Evolutionary conservation across 2,797 vertebrate species (phyloP).

Genomic region (Loriculus beryllinus): DNA sequence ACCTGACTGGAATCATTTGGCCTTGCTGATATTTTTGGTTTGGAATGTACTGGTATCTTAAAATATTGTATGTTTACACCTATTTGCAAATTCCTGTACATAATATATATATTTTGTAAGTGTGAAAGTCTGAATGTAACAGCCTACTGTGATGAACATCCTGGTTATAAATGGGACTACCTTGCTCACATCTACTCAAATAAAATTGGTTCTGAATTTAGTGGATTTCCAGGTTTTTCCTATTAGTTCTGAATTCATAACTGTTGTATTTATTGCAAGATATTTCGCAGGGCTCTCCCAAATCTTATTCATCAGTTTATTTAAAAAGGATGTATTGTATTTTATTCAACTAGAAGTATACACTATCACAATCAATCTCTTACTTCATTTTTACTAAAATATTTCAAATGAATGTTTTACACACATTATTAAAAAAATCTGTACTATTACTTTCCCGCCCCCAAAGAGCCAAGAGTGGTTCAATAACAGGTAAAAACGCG

Average conservation of each 20-base stretch:
- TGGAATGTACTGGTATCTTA: slow-evolving; percentile 71
- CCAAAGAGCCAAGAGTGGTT: slow-evolving; percentile 72
- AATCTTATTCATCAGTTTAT: slow-evolving; percentile 41
- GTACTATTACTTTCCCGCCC: slow-evolving; percentile 64
- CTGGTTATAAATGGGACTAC: slow-evolving; percentile 68
- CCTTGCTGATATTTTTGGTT: slow-evolving; percentile 69
- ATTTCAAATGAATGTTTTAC: slow-evolving; percentile 79
- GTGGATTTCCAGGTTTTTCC: neutral
- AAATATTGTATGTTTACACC: slow-evolving; percentile 76
- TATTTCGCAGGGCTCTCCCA: neutral
- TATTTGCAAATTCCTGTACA: slow-evolving; percentile 74
- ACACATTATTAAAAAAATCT: slow-evolving; percentile 82
- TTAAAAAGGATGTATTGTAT: slow-evolving; percentile 79
- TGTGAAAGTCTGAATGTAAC: slow-evolving; percentile 76
- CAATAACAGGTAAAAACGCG: slow-evolving; percentile 77
- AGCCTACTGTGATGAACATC: slow-evolving; percentile 76
- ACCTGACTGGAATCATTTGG: slow-evolving; percentile 55
- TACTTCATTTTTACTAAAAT: slow-evolving; percentile 82
- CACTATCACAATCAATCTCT: slow-evolving; percentile 76
- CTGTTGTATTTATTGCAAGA: neutral
- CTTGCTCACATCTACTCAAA: slow-evolving; percentile 67
- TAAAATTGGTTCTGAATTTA: slow-evolving; percentile 72
- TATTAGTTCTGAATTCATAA: neutral
- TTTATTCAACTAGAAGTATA: slow-evolving; percentile 85
- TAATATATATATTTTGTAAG: slow-evolving; percentile 79